These are phyloP conservation scores for Myiopsitta monachus DNA, from an alignment of 2,113 vertebrate genomes.

Conservation along the genomic window DNA sequence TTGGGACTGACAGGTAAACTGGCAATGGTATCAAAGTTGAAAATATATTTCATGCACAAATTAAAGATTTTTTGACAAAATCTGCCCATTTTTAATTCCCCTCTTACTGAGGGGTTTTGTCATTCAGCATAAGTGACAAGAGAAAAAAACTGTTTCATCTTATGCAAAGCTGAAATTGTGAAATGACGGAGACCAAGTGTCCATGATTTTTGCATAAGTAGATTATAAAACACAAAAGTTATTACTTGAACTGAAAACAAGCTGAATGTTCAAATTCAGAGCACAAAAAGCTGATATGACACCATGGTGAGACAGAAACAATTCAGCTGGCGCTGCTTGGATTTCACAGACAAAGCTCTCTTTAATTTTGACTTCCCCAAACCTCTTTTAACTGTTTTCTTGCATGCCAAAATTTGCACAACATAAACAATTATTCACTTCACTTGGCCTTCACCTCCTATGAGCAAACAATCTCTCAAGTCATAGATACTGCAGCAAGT, in stretches of 20 bases:
- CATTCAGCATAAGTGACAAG: not conserved
- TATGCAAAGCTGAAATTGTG: not conserved
- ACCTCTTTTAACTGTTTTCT: not conserved
- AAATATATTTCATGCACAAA: not conserved
- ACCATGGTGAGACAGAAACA: not conserved
- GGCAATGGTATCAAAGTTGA: not conserved
- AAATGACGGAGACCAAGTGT: accelerated
- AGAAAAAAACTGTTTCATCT: not conserved
- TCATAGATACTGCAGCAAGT: not conserved
- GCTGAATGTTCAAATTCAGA: not conserved
- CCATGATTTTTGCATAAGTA: not conserved
- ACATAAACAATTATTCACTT: not conserved
- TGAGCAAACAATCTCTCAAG: not conserved
- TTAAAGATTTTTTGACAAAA: not conserved
- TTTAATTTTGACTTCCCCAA: not conserved
- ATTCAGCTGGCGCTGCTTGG: not conserved
- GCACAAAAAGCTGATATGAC: not conserved
- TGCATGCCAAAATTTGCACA: not conserved
- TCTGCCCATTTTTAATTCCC: not conserved
- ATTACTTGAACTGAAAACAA: not conserved
- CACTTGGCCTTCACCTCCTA: not conserved
- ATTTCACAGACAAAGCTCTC: not conserved
- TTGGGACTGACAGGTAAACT: not conserved
- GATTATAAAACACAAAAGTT: not conserved
- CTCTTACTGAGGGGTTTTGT: not conserved